These are phyloP conservation scores for Phaethon lepturus DNA, from an alignment of 2,113 vertebrate species.

Conservation along the genomic window DNA sequence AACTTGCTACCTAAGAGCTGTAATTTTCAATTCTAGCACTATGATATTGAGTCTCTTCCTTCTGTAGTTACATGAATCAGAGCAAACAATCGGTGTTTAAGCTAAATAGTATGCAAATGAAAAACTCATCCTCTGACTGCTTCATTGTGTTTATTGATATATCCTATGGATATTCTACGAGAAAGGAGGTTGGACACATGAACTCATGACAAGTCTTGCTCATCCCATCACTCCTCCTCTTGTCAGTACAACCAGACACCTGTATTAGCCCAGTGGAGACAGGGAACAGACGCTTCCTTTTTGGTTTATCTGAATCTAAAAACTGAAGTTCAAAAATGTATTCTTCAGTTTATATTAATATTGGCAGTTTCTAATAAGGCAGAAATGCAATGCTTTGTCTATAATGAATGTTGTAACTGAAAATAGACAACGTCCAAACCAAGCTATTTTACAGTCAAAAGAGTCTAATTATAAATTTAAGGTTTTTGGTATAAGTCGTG, in stretches of 20 bases:
- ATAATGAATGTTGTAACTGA: background rate
- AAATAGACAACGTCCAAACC: background rate
- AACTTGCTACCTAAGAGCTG: background rate
- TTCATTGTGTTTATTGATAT: background rate
- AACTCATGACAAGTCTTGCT: background rate
- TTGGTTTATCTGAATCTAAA: background rate
- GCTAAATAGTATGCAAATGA: constrained; percentile 6
- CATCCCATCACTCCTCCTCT: background rate
- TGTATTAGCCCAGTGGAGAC: background rate
- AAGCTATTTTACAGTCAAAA: background rate
- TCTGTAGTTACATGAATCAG: background rate
- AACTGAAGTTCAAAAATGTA: background rate
- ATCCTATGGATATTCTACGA: background rate
- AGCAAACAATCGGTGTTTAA: background rate
- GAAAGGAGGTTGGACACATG: background rate
- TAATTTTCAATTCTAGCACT: constrained; percentile 19
- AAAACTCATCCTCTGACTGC: background rate
- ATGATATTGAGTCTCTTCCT: background rate
- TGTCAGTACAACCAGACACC: background rate
- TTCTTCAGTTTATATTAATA: background rate
- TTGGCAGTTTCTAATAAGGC: background rate
- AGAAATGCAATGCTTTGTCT: background rate
- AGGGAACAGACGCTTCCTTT: background rate
- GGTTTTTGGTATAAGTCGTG: background rate
- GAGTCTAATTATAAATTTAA: background rate